Evolutionary conservation across 2,113 vertebrate species (phyloP).

Genomic region (Pogonocichla stellata): DNA sequence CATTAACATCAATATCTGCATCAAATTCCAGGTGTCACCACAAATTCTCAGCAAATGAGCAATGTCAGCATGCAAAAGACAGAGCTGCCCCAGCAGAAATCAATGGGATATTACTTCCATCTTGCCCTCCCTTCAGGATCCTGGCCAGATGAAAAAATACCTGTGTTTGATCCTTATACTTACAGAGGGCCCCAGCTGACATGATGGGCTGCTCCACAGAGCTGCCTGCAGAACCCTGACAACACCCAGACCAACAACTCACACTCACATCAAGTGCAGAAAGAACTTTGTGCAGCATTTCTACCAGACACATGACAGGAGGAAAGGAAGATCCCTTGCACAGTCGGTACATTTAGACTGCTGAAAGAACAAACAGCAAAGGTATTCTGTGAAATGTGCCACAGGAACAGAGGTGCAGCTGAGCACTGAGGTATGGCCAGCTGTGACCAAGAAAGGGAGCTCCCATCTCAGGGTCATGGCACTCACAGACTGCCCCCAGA

Average conservation of each 20-base stretch:
- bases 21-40: not conserved
- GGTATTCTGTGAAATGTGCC: not conserved
- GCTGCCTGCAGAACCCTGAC: not conserved
- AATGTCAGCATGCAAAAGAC: not conserved
- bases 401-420: not conserved
- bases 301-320: not conserved
- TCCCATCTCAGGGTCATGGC: rapidly evolving
- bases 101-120: not conserved
- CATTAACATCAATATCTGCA: constrained; percentile 15
- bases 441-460: not conserved
- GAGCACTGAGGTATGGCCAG: not conserved
- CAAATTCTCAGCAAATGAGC: not conserved
- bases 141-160: not conserved
- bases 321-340: not conserved
- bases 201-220: not conserved
- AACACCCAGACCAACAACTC: not conserved
- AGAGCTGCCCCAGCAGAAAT: not conserved
- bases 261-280: not conserved
- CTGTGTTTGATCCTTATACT: not conserved
- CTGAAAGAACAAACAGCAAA: not conserved
- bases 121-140: not conserved
- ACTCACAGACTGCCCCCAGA: not conserved
- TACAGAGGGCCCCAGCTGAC: not conserved
- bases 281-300: not conserved
- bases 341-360: not conserved